Evolutionary conservation across 2,797 vertebrate genomes (phyloP).

Genomic region (Xyrichtys novacula): DNA sequence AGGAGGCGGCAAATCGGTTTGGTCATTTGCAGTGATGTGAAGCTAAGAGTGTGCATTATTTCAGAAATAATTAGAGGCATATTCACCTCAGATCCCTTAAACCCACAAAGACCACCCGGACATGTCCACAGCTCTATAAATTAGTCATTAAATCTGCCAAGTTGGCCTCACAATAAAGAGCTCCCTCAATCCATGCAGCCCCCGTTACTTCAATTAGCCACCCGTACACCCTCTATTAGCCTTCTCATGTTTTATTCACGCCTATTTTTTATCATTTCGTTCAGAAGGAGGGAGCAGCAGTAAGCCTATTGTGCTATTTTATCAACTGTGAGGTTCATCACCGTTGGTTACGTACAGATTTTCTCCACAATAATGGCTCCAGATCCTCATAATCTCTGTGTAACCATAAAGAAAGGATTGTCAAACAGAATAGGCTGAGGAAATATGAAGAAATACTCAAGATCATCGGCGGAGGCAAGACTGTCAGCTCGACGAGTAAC

Average conservation of each 20-base stretch:
- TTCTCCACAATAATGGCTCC: neutral
- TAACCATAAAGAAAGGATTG: neutral
- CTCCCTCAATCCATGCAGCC: neutral
- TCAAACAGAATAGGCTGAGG: neutral
- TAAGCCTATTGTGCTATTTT: neutral
- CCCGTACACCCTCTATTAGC: neutral
- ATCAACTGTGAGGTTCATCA: neutral
- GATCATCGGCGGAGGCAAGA: neutral
- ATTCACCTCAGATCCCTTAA: neutral
- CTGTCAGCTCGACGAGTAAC: too few relatives aligned
- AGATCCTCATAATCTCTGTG: too few relatives aligned
- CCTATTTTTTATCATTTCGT: conserved; percentile 14
- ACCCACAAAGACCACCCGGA: neutral
- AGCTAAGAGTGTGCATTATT: neutral
- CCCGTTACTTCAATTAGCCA: neutral
- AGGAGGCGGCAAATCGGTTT: neutral
- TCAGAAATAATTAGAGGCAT: neutral
- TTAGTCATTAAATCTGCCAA: neutral
- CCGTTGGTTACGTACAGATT: neutral
- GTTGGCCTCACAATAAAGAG: neutral
- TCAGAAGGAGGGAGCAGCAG: neutral
- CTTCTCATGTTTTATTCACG: conserved; percentile 31
- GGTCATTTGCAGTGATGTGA: neutral
- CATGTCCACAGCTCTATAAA: neutral
- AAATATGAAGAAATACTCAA: neutral